Conservation (phyloP, 2,113 vertebrate genomes). For the Daphoenositta chrysoptera region DNA sequence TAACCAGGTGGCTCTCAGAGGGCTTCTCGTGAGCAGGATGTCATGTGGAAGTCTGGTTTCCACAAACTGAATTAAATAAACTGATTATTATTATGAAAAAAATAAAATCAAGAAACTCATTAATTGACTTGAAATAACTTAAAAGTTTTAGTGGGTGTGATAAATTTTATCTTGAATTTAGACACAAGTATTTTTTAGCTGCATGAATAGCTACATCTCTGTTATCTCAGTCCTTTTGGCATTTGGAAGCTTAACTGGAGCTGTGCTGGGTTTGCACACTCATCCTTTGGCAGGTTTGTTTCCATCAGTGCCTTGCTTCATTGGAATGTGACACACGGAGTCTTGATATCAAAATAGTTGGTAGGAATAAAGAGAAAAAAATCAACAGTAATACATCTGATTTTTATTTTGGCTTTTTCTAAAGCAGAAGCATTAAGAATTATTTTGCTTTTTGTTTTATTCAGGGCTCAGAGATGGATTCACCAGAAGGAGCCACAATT, state of each 20-base stretch:
- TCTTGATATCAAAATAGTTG: not conserved
- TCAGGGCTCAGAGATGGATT: constrained; percentile 64
- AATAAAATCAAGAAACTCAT: not conserved
- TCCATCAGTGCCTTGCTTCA: not conserved
- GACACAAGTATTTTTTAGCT: not conserved
- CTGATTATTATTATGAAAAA: not conserved
- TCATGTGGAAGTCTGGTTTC: not conserved
- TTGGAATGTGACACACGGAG: not conserved
- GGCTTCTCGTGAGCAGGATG: not conserved
- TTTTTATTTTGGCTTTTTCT: not conserved
- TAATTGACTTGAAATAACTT: not conserved
- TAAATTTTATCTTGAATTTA: not conserved
- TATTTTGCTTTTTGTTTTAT: not conserved
- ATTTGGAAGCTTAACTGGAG: not conserved
- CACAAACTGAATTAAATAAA: not conserved
- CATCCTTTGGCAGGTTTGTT: not conserved
- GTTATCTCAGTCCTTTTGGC: not conserved
- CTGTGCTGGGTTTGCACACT: not conserved
- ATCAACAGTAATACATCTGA: not conserved
- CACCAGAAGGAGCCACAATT: constrained; percentile 9
- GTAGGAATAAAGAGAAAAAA: not conserved
- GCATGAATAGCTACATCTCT: not conserved
- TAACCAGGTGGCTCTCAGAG: not conserved
- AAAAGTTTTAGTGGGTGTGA: not conserved
- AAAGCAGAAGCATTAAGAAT: not conserved